phyloP scores from a whole-genome alignment of 2,113 vertebrate genomes.

The Neopipo cinnamomea region DNA sequence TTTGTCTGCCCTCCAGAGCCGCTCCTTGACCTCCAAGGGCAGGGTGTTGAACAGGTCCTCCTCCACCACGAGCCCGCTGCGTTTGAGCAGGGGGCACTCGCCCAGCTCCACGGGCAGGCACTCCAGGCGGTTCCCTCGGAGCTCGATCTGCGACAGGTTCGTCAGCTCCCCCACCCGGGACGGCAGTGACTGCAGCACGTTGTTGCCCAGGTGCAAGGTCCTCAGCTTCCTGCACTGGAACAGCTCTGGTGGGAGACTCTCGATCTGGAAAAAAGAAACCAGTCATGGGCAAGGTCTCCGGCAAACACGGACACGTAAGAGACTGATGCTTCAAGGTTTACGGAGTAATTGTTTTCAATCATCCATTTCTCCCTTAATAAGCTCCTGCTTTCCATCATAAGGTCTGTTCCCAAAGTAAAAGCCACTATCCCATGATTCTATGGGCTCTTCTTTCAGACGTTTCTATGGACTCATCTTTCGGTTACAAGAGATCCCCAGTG shows the following conservation, averaged over 20 bases:
- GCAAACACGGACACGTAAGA: background rate
- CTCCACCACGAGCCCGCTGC: conserved; percentile 90
- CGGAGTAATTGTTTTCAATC: background rate
- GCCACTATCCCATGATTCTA: background rate
- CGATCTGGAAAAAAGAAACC: conserved; percentile 77
- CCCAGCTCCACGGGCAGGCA: conserved; percentile 94
- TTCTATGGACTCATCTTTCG: background rate
- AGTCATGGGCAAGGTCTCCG: background rate
- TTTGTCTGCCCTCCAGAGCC: conserved; percentile 91
- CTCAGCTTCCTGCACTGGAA: conserved; percentile 97
- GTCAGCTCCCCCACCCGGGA: conserved; percentile 91
- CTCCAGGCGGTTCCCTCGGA: conserved; percentile 92
- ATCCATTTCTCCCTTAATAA: background rate
- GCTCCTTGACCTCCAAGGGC: conserved; percentile 91
- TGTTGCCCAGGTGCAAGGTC: conserved; percentile 92
- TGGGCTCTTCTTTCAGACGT: background rate
- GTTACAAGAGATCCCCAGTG: background rate
- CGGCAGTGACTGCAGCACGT: conserved; percentile 87
- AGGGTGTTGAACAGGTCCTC: conserved; percentile 94
- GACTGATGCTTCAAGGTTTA: background rate
- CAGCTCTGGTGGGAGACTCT: conserved; percentile 89
- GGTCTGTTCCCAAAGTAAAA: background rate
- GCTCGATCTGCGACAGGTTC: conserved; percentile 90
- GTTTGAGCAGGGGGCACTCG: conserved; percentile 89
- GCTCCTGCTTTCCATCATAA: background rate